Base-by-base conservation (phyloP, 2,888 invertebrate species). In the Tryphoninae sp. region DNA sequence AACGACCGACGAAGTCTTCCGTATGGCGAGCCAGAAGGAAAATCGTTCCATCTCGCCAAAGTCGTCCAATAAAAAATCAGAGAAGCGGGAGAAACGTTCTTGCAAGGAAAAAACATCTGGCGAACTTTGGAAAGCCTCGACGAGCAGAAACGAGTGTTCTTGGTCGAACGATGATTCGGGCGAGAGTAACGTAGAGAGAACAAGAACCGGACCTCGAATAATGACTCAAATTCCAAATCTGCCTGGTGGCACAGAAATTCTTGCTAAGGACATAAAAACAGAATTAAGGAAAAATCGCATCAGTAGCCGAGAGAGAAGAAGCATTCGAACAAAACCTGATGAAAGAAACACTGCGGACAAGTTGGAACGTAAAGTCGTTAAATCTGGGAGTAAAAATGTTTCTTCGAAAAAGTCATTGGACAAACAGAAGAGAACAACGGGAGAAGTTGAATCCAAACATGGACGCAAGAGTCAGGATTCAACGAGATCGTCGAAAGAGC, bases 1-100 rank as follows among this genome's bases (percentile, higher is more conserved):
- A 23, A 87, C 83, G 55, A 85, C 86, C 8, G 88, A 89, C 8
- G 86, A 90, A 42, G 86, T 88, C n/a, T 82, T 82, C 82, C 86
- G 9, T 79, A 87, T 88, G 71, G 87, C 86, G 0, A 83, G 82
- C 9, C 71, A 76, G 42, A 72, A 67, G n/a, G 62, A 82, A 62
- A 72, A 82, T 11, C 62, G 22, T 62, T 53, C 16, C 16, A 53
- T 58, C 26, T 62, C 62, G 22, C 13, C 40, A 9, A 65, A 64
- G 51, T 68, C 40, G 3, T 1, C 42, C 1, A 49, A 11, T 6
- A 68, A 26, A 16, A 71, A 9, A 16, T 9, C 1, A 13, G 64
- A 22, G 8, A 33, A 45, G 22, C 78, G 58, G 0, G n/a, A 0
- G 0, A 13, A 49, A 19, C 23, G 72, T 40, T 64, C 72, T 40